Evolutionary conservation across 2,113 vertebrate species (phyloP), one percentile per base, ranked within the genome.

Genomic region (Alligator mississippiensis): DNA sequence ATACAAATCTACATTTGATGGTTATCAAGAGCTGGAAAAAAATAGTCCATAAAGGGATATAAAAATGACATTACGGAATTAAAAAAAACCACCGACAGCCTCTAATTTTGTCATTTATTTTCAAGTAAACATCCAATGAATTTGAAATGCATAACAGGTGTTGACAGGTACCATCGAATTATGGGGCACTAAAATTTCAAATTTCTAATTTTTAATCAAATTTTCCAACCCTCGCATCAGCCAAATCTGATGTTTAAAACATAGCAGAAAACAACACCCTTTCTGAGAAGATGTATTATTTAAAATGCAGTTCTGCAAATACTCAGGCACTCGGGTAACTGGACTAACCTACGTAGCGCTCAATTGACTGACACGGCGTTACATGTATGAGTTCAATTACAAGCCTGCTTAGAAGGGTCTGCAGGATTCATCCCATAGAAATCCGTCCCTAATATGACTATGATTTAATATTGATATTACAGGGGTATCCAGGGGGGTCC

Each of bases 131-230:
- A 95, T 84, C 85, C 81, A 83, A 92, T 68, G 85, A 85, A 97
- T 96, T 96, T 97, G 93, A 93, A 96, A 97, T 96, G 90, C 92
- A 92, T 66, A 94, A 54, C 76, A 74, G 61, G 94, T 96, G 93
- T 79, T 97, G 94, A 96, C 96, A 96, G 93, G 93, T 95, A 96
- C 76, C 82, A 93, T 91, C 95, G 96, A 94, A 96, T 96, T 92
- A 96, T 16, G 91, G 88, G 92, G 94, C 86, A 94, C 80, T 96
- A 97, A 97, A 97, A 96, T 85, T 92, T 97, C 97, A 96, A 92
- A 96, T 96, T 97, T 93, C 77, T 2, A 38, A 95, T 92, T 95
- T 97, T 96, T 95, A 94, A 96, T 95, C 93, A 96, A 82, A 94
- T 94, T 96, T 97, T 85, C 66, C 92, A 87, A 58, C 72, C 81